These are phyloP conservation scores for Takifugu rubripes DNA, from an alignment of 2,797 vertebrate species.

Conservation along the genomic window DNA sequence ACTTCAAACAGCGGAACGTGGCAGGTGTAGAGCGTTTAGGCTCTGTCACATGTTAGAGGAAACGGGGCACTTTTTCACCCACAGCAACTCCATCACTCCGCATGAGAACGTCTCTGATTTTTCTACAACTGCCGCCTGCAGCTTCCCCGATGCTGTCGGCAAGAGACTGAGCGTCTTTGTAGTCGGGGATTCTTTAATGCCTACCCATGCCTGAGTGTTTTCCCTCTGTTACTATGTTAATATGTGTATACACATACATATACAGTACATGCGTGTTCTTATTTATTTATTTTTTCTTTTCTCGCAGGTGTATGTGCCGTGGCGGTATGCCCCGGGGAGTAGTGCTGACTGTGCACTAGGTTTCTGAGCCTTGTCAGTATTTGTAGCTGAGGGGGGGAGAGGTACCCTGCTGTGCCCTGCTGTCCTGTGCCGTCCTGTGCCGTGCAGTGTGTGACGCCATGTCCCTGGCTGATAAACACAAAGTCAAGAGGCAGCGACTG, in stretches of 20 bases:
- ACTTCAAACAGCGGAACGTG: conserved; percentile 49
- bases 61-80: conserved; percentile 58
- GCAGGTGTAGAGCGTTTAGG: conserved; percentile 43
- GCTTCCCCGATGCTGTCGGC: conserved; percentile 49
- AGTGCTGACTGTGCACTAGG: conserved; percentile 71
- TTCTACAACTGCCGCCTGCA: conserved; percentile 60
- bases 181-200: conserved; percentile 60
- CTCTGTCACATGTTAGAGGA: conserved; percentile 52
- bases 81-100: conserved; percentile 17
- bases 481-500: conserved; percentile 81
- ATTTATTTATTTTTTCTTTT: conserved; percentile 29
- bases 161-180: conserved; percentile 56
- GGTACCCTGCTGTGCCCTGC: conserved; percentile 28
- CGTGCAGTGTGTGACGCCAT: conserved; percentile 62
- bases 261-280: conserved; percentile 16
- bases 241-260: conserved; percentile 40
- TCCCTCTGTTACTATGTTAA: background rate
- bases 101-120: conserved; percentile 18
- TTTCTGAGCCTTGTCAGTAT: conserved; percentile 60
- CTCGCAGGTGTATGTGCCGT: conserved; percentile 69
- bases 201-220: conserved; percentile 35
- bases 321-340: conserved; percentile 75
- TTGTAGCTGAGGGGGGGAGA: conserved; percentile 56
- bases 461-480: conserved; percentile 83
- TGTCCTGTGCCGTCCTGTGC: background rate